Base-by-base conservation (phyloP, 2,113 vertebrate genomes). In the Nerophis ophidion region DNA sequence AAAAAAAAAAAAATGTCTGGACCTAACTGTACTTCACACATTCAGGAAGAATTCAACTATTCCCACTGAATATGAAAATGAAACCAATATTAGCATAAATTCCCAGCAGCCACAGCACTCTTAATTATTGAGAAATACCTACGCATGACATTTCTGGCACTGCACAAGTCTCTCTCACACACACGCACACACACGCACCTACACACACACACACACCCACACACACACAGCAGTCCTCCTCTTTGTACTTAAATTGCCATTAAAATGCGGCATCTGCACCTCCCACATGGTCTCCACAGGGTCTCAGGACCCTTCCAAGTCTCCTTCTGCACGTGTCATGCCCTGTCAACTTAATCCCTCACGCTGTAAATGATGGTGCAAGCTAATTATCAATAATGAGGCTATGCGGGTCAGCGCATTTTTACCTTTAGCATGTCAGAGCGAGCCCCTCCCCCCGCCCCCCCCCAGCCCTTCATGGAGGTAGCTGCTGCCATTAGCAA, bases 371-470 rank as follows among this genome's bases (percentile, higher is more conserved):
- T 76, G 76, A 74, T 79, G 8, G 33, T 73, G 77, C 70, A 75
- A 77, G 70, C 74, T 87, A 81, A 81, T 85, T 84, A 81, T 83
- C 76, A 80, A 70, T 66, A 74, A 75, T 72, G 60, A 67, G 72
- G 78, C 71, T 70, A 61, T 70, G 71, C 7, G 51, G 80, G 80
- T 84, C 81, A 82, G 66, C 68, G 57, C 75, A 79, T 82, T 85
- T 81, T 82, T 73, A 81, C 59, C 66, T 76, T 82, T 79, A 82
- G 72, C 80, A 82, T 79, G 82, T 84, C 81, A 77, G 72, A 77
- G 64, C 33, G 59, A 62, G 74, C 56, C 62, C 66, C 82, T 71
- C 75, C 56, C 62, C 66, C 82, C 71, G 65, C 26, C 26, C 26
- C 26, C 26, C 2, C 3, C 26, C 26, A 4, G n/a, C n/a, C n/a